These are phyloP conservation scores for Todus mexicanus DNA, from an alignment of 2,797 vertebrate genomes.

Conservation along the genomic window DNA sequence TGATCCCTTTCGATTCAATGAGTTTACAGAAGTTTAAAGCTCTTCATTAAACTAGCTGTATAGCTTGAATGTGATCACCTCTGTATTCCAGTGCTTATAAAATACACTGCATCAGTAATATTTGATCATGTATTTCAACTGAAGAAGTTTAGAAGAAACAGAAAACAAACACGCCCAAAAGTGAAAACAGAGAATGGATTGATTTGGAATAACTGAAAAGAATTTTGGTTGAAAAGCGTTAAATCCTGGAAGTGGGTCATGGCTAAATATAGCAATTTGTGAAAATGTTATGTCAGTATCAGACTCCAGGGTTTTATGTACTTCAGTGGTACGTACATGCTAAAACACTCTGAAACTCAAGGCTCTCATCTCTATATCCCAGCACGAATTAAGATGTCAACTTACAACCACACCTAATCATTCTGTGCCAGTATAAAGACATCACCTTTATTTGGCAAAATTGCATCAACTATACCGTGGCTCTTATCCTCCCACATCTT, in stretches of 20 bases:
- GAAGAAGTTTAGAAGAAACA: background rate
- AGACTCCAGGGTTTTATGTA: background rate
- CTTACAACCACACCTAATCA: background rate
- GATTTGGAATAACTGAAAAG: background rate
- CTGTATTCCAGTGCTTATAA: background rate
- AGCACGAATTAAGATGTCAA: background rate
- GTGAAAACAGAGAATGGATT: background rate
- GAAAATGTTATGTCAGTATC: background rate
- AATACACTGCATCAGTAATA: background rate
- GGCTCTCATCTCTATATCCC: background rate
- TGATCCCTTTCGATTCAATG: fast-evolving
- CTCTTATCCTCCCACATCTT: background rate
- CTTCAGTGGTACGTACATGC: background rate
- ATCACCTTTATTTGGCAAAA: background rate
- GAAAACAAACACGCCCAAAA: background rate
- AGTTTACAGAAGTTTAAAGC: background rate
- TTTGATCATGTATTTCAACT: background rate
- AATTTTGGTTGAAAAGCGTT: background rate
- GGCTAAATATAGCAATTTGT: background rate
- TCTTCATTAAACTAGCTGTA: background rate
- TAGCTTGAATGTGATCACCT: background rate
- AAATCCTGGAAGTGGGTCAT: background rate
- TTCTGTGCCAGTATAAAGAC: background rate
- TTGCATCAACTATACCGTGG: background rate
- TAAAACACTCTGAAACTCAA: background rate